Percentiles rank a stretch among this genome's conserved stretches.
Evolutionary conservation across 2,113 vertebrate species (phyloP).

Genomic region (Zosterops lateralis): DNA sequence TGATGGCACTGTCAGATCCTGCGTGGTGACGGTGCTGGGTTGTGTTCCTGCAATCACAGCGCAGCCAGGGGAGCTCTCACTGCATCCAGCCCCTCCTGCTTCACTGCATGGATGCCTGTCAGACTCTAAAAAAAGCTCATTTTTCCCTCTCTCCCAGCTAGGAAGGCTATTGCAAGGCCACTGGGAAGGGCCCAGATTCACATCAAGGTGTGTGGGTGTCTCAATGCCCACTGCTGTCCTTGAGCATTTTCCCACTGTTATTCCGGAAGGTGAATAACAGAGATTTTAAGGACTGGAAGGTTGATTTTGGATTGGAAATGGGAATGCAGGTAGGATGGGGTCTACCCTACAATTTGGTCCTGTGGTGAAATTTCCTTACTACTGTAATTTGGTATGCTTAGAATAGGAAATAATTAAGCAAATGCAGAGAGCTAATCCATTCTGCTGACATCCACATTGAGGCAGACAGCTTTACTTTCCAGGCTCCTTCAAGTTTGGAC

Average conservation of each 20-base stretch:
- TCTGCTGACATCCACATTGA: not conserved
- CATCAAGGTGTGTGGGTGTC: not conserved
- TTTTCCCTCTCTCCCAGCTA: not conserved
- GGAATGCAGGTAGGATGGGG: not conserved
- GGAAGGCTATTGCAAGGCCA: not conserved
- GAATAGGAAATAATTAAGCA: not conserved
- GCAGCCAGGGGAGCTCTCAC: not conserved
- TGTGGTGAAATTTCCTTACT: not conserved
- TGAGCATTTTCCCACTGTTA: not conserved
- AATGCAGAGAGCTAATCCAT: not conserved
- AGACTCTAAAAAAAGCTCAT: not conserved
- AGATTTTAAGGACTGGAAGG: not conserved
- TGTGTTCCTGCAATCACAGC: not conserved
- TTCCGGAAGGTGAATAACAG: not conserved
- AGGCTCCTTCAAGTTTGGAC: not conserved
- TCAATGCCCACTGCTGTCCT: rapidly evolving
- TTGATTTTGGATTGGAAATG: not conserved
- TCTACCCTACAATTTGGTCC: not conserved
- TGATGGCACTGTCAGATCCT: not conserved
- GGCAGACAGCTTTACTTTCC: not conserved
- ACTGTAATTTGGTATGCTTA: not conserved
- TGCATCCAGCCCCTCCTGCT: not conserved
- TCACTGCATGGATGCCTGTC: rapidly evolving
- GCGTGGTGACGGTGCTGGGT: rapidly evolving
- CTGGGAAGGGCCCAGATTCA: not conserved